Evolutionary conservation across 2,888 invertebrate species (phyloP), one percentile per base, ranked within the genome.

Genomic region (Agriopis aurantiaria): DNA sequence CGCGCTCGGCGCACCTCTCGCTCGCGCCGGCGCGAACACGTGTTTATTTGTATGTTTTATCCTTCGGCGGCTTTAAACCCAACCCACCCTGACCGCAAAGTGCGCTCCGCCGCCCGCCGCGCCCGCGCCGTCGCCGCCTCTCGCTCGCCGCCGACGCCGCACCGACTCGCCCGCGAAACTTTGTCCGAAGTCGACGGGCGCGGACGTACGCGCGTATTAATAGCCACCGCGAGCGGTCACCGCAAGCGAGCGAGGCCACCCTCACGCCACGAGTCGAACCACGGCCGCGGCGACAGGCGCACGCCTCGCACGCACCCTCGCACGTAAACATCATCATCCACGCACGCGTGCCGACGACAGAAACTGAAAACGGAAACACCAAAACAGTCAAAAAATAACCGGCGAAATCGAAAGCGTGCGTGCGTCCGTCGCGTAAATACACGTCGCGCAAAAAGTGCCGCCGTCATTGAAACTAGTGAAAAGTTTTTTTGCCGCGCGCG

Each of bases 61-160:
- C 95, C 95, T 95, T 95, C 95, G 95, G 95, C 95, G 95, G 95
- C 95, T 95, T 95, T 94, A 95, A 94, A 95, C 96, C 96, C 96
- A 93, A 95, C 96, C 96, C 95, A 95, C 95, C 92, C 91, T 92
- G 95, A 96, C 96, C 96, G 95, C 96, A 96, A 95, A 95, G 95
- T 93, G 91, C 95, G 93, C 93, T 91, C 92, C 90, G 88, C 91
- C 92, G 88, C 93, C 94, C 93, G 90, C 95, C 95, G 95, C 95
- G 92, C 94, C 95, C 92, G 89, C 90, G 88, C 90, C 88, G 89
- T 88, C 90, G 89, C 88, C 90, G 90, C 91, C 90, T 91, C 92
- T 88, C 91, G 86, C 87, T 88, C 89, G 89, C 90, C 90, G 87
- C 89, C 89, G 87, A 70, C 74, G 89, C 85, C 86, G 86, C 87